Evolutionary conservation across 2,113 vertebrate genomes (phyloP), one percentile per base, ranked within the genome.

Genomic region (Gambusia holbrooki): DNA sequence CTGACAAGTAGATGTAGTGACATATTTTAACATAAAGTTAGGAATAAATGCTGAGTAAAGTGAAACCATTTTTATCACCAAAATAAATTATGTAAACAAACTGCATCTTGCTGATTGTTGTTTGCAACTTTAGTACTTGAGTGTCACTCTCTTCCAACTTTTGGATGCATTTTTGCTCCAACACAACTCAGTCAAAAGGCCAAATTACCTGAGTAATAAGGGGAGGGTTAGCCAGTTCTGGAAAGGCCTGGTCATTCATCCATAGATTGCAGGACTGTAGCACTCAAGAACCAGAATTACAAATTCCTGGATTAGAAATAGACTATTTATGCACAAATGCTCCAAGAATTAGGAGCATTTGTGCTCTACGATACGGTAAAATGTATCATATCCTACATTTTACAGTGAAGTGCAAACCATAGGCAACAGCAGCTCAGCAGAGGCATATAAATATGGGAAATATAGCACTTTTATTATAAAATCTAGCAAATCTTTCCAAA

Each of bases 31-130:
- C 13, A 62, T 17, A 17, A 15, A 15, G 62, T 33, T 32, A 15
- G 30, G 27, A 33, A 25, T 33, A 79, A 80, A 78, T 42, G 13
- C 4, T 28, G 37, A 61, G 25, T 70, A 1, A 32, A 61, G 62
- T 29, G 22, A 58, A 65, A 65, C 37, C 63, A 32, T 35, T 65
- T 30, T 64, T 64, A 11, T 33, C 30, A 37, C 63, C 61, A 65
- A 37, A 66, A 66, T 60, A 69, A 33, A 32, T 32, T 19, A 19
- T 32, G 29, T 9, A 33, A 19, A 48, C 14, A 48, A 48, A 17
- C 17, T 19, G 14, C 30, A 69, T 45, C 33, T 28, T 28, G 9
- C 37, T 28, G 2, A 69, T 8, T 79, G 35, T 28, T 64, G 14
- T 42, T 15, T 42, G 14, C 40, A 42, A 42, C 40, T 42, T 14